Conservation (phyloP, 2,888 invertebrate genomes). For the Agapetus fuscipes region DNA sequence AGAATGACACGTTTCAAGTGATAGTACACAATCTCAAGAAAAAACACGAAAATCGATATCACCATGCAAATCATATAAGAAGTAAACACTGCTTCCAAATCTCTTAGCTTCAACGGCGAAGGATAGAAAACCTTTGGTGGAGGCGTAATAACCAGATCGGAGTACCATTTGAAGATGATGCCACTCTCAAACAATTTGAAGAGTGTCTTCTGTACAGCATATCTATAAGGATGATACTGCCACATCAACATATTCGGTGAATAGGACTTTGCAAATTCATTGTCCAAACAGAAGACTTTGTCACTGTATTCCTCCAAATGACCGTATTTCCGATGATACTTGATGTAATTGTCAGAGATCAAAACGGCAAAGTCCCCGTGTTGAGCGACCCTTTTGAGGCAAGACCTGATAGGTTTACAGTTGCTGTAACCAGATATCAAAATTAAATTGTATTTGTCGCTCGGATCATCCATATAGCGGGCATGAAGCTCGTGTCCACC, state of each 20-base stretch:
- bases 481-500: conserved; percentile 28
- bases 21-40: too few relatives aligned
- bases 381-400: background rate
- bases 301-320: background rate
- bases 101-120: too few relatives aligned
- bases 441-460: background rate
- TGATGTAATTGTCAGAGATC: background rate
- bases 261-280: background rate
- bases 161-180: conserved; percentile 2
- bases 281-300: conserved; percentile 1
- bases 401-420: conserved; percentile 1
- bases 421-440: background rate
- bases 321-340: background rate
- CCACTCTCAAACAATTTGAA: conserved; percentile 7
- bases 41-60: too few relatives aligned
- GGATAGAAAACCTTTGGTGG: too few relatives aligned
- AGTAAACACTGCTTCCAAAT: too few relatives aligned
- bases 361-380: conserved; percentile 5
- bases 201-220: background rate
- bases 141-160: background rate
- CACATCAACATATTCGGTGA: conserved; percentile 2
- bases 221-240: conserved; percentile 2
- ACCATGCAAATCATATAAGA: too few relatives aligned
- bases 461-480: conserved; percentile 19
- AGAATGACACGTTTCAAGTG: too few relatives aligned